A percentile compares a stretch with the other conserved stretches of the same genome.
Evolutionary conservation across 2,113 vertebrate species (phyloP).

Genomic region (Corynorhinus townsendii): DNA sequence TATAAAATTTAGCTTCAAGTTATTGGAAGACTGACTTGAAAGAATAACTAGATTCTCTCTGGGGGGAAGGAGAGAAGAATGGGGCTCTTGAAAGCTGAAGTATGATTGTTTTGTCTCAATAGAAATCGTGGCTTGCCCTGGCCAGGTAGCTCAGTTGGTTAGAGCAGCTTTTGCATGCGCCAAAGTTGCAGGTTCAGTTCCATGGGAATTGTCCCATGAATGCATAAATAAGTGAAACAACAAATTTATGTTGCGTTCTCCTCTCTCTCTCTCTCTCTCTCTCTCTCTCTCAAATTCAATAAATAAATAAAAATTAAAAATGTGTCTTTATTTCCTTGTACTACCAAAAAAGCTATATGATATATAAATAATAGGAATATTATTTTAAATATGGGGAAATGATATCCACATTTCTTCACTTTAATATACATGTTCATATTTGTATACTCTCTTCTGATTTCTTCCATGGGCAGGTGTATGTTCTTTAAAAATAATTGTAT

Average conservation of each 20-base stretch:
- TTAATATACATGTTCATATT: not conserved
- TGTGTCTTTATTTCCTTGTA: not conserved
- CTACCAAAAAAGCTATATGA: not conserved
- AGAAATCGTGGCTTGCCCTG: not conserved
- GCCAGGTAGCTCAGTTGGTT: no score
- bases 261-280: no score
- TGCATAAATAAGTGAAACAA: no score
- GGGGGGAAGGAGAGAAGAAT: accelerated
- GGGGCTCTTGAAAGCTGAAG: not conserved
- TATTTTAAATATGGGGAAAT: not conserved
- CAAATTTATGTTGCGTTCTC: no score
- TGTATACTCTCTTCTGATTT: not conserved
- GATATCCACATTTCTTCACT: not conserved
- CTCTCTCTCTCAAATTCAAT: no score
- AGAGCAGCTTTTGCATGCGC: no score
- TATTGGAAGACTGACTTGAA: not conserved
- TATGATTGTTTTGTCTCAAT: not conserved
- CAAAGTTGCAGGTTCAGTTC: no score
- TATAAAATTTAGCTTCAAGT: not conserved
- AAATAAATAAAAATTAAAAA: no score
- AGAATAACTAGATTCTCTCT: not conserved
- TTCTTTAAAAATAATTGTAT: not conserved
- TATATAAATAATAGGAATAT: not conserved
- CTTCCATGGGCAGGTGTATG: not conserved
- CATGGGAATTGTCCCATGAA: no score